Conservation (phyloP, 2,113 vertebrate genomes). For the Edolisoma coerulescens region DNA sequence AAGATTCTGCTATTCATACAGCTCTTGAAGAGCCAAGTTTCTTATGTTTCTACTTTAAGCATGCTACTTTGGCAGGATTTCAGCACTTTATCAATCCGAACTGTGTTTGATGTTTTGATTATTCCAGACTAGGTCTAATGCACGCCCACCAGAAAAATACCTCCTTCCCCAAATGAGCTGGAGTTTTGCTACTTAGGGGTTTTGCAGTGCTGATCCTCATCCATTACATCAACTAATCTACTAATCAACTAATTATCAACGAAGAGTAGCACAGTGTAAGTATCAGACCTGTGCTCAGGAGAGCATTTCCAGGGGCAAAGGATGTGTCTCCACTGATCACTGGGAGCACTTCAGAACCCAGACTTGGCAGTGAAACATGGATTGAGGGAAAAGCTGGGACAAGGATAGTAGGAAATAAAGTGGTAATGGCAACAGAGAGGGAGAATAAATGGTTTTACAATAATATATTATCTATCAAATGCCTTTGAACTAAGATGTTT, state of each 20-base stretch:
- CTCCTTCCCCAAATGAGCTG: not conserved
- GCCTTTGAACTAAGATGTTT: not conserved
- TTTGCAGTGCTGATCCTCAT: not conserved
- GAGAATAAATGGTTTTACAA: not conserved
- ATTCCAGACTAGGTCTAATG: not conserved
- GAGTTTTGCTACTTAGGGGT: not conserved
- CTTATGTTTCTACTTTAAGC: not conserved
- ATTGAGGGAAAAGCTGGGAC: not conserved
- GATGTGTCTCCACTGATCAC: not conserved
- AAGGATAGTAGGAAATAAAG: not conserved
- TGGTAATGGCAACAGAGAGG: not conserved
- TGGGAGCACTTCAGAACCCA: not conserved
- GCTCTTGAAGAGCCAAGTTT: not conserved
- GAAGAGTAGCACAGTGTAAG: not conserved
- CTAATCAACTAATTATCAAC: not conserved
- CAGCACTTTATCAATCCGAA: not conserved
- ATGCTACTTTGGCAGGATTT: not conserved
- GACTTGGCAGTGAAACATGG: not conserved
- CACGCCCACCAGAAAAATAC: not conserved
- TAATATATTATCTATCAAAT: not conserved
- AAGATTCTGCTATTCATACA: not conserved
- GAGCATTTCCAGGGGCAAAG: not conserved
- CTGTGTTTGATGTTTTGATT: not conserved
- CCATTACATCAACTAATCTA: not conserved
- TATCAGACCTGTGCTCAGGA: not conserved